Base-by-base conservation (phyloP, 2,113 vertebrate species). In the Embiotoca jacksoni region DNA sequence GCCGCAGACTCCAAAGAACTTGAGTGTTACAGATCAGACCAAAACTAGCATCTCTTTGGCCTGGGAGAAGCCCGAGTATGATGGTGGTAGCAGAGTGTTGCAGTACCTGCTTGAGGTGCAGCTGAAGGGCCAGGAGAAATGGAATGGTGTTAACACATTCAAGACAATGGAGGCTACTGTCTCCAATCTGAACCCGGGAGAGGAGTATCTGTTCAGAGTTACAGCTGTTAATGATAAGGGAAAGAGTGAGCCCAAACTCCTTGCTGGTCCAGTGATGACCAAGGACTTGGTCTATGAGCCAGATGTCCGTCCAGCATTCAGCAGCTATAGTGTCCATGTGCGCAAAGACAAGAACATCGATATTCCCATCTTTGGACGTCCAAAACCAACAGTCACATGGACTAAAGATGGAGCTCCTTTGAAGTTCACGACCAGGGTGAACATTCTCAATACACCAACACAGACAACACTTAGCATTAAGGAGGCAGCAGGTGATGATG, bases 161-260 rank as follows among this genome's bases (percentile, higher is more conserved):
- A 99, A 99, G 93, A 93, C 95, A 63, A 95, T 99, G 91, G 97
- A 99, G 75, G 93, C 97, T 3, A 93, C 95, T 47, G 94, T 99
- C 80, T 94, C 90, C 69, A 99, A 97, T 88, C 86, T 99, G 78
- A 96, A 96, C 75, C 95, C 97, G 85, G 97, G 98, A 79, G 95
- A 96, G 82, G 97, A 99, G 79, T 99, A 99, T 86, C 86, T 97
- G 57, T 99, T 99, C 65, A 96, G 97, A 95, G 95, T 99, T 64
- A 94, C 96, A 91, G 97, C 98, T 86, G 92, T 98, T 59, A 99
- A 99, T 88, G 98, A 99, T 88, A 99, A 99, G 82, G 98, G 98
- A 33, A 98, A 96, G 88, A 99, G 98, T 90, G 98, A 99, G 75
- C 97, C 98, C 71, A 96, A 95, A 89, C 94, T 95, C 6, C 97